Evolutionary conservation across 1,140 invertebrate genomes (phyloP).

Genomic region (Drosophila nigromelanica): DNA sequence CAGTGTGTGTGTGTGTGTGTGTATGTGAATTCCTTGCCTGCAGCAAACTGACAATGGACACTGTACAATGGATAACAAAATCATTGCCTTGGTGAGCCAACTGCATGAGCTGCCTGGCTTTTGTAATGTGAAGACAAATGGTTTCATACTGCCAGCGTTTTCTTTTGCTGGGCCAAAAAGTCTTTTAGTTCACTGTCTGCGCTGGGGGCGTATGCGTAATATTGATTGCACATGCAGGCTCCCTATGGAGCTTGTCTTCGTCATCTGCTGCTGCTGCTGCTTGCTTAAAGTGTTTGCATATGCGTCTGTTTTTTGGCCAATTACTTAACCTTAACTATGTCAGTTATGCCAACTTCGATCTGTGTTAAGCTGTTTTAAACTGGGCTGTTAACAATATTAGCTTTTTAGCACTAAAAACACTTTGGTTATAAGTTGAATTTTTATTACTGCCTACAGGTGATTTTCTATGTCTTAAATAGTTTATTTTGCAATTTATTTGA

Average conservation of each 20-base stretch:
- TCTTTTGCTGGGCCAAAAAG: constrained; percentile 1
- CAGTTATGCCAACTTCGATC: background rate
- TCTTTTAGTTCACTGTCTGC: constrained; percentile 1
- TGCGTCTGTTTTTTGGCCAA: constrained; percentile 26
- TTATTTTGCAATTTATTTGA: too few species aligned
- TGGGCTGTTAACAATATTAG: background rate
- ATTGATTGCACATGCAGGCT: constrained; percentile 41
- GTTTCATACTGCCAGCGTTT: constrained; percentile 19
- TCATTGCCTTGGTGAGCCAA: constrained; percentile 11
- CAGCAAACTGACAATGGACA: constrained; percentile 6
- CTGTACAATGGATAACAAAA: constrained; percentile 4
- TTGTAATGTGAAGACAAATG: constrained; percentile 46
- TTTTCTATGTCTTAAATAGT: too few species aligned
- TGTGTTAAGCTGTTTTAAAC: background rate
- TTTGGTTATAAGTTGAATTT: too few species aligned
- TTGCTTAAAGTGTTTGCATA: constrained; percentile 10
- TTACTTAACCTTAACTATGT: constrained; percentile 31
- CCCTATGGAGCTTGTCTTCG: too few species aligned
- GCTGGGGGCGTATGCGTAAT: constrained; percentile 46
- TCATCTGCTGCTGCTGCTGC: background rate
- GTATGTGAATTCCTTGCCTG: constrained; percentile 4
- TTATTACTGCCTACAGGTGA: too few species aligned
- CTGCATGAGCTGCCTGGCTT: constrained; percentile 12
- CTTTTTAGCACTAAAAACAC: background rate
- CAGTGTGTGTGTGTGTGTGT: constrained; percentile 14